phyloP scores from a whole-genome alignment of 30 jellyfish, hydroid and myxozoan species.

The Phacellophora camtschatica region DNA sequence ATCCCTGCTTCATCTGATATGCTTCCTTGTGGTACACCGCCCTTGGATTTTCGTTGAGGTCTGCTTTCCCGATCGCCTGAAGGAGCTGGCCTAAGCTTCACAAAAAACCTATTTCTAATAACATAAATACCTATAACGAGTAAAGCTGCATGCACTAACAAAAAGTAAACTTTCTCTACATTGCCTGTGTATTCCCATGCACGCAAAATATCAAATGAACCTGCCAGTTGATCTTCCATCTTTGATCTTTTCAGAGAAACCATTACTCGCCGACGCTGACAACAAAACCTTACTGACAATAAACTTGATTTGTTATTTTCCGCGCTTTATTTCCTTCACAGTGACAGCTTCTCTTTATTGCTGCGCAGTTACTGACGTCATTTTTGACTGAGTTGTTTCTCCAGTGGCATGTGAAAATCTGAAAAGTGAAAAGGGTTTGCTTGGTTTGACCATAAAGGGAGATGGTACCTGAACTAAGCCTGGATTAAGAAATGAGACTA shows the following conservation, averaged over 20 bases:
- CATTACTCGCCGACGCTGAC: background rate
- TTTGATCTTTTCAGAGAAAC: background rate
- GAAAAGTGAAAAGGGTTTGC: no score
- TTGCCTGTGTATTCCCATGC: slow-evolving; percentile 31
- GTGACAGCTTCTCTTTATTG: no score
- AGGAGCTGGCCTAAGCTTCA: background rate
- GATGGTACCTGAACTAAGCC: no score
- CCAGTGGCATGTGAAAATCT: no score
- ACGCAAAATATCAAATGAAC: slow-evolving; percentile 20
- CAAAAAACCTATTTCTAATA: background rate
- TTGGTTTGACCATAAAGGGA: no score
- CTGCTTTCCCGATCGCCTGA: background rate
- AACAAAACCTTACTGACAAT: no score
- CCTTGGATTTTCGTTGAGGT: background rate
- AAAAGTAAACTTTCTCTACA: slow-evolving; percentile 29
- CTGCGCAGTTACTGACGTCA: no score
- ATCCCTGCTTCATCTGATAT: background rate
- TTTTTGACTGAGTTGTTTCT: no score
- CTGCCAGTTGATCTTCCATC: slow-evolving; percentile 30
- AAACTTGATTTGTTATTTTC: background rate
- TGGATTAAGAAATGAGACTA: no score
- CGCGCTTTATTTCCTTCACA: background rate
- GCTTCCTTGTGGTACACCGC: background rate
- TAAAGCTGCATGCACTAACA: slow-evolving; percentile 6
- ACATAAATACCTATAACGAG: slow-evolving; percentile 26